A percentile compares a stretch with the other conserved stretches of the same genome.
Conservation (phyloP, 2,113 vertebrate genomes). For the Leiothrix lutea region DNA sequence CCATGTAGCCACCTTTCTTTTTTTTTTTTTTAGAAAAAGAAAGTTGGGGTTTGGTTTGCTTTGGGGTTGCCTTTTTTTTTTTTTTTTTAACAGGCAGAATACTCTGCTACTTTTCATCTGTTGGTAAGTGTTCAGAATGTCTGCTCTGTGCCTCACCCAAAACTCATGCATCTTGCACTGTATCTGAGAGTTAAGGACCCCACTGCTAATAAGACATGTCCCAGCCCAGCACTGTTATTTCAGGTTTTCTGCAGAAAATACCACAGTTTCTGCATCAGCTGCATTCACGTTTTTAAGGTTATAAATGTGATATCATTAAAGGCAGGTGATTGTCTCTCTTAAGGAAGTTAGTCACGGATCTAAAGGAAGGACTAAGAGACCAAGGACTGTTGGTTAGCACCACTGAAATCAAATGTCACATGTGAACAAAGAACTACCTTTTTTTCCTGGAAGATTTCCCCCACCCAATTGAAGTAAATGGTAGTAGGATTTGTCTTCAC, state of each 20-base stretch:
- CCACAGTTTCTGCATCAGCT: not conserved
- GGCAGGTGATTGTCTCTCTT: not conserved
- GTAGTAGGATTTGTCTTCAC: not conserved
- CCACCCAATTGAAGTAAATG: not conserved
- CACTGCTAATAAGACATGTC: not conserved
- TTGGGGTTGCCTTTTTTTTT: not conserved
- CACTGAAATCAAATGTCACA: not conserved
- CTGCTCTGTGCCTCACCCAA: not conserved
- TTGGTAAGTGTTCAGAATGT: not conserved
- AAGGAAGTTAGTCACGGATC: not conserved
- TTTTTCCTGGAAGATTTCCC: not conserved
- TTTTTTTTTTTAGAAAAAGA: not conserved
- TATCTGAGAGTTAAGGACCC: not conserved
- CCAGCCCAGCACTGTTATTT: not conserved
- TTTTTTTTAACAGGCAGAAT: not conserved
- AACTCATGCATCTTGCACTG: not conserved
- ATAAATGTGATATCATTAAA: not conserved
- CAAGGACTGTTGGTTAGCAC: not conserved
- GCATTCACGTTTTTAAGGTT: not conserved
- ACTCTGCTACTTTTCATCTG: not conserved
- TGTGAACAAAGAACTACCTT: not conserved
- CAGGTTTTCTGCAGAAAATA: not conserved
- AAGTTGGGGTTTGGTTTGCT: not conserved
- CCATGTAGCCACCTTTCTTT: not conserved
- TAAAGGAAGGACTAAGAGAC: not conserved